These are phyloP conservation scores for Rhinella marina DNA, from an alignment of 2,797 vertebrate species.

Conservation along the genomic window DNA sequence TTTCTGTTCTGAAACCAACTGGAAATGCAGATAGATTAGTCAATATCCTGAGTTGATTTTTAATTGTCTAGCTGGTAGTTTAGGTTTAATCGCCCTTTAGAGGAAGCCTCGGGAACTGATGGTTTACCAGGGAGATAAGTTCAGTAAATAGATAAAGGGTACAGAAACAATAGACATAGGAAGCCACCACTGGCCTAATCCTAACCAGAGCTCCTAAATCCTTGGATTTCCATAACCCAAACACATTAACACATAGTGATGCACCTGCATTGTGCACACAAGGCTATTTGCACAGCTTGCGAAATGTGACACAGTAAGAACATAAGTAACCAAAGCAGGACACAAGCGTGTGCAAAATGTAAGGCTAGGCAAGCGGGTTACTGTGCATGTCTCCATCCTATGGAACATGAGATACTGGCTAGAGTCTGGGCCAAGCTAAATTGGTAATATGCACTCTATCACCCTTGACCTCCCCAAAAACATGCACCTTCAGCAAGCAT, in stretches of 20 bases:
- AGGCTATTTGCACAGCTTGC: slow-evolving; percentile 41
- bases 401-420: neutral
- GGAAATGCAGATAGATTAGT: neutral
- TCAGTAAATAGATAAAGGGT: slow-evolving; percentile 34
- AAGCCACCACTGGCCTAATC: slow-evolving; percentile 12
- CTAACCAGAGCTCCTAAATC: slow-evolving; percentile 21
- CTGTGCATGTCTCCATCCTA: neutral
- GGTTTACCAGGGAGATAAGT: slow-evolving; percentile 35
- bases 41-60: neutral
- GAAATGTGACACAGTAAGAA: neutral
- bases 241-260: slow-evolving; percentile 46
- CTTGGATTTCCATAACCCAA: slow-evolving; percentile 29
- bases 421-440: neutral
- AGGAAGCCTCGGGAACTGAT: neutral
- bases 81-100: neutral
- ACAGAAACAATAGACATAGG: slow-evolving; percentile 40
- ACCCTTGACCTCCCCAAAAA: neutral
- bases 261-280: slow-evolving; percentile 26
- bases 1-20: neutral
- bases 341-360: neutral
- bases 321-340: neutral
- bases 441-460: neutral
- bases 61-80: neutral
- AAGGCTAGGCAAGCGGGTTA: neutral
- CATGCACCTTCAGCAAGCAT: neutral